Base-by-base conservation (phyloP, 2,888 invertebrate species). In the Imbricaverruca yamaguchii region DNA sequence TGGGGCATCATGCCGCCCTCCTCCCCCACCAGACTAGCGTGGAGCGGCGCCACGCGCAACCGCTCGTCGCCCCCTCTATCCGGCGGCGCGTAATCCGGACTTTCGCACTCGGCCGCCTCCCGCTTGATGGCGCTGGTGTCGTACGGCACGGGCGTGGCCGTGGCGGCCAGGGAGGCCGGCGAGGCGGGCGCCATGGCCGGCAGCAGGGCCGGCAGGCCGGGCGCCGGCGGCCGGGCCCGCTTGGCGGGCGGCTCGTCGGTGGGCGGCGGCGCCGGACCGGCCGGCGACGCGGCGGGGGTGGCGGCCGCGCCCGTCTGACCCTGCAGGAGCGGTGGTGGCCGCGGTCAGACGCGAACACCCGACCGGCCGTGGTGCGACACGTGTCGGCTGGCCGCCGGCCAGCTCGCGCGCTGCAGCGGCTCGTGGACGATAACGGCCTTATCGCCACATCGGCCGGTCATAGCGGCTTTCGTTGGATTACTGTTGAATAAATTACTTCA, bases 11-110 rank as follows among this genome's bases (percentile, higher is more conserved):
- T 8, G 18, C 18, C 55, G 0, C 21, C 74, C 21, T 53, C 74
- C 53, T 74, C 74, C 1, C 53, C 55, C 15, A 21, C 13, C 55
- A 74, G 55, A 53, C 74, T 55, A 11, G 74, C 13, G 11, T 53
- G 74, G 10, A 15, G 55, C 21, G 23, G 55, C 10, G 21, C 53
- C 21, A 59, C 15, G 59, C 74, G 15, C 53, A 74, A 9, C 18
- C 55, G 74, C 74, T 74, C 74, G 21, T 74, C 74, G 53, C 74
- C 74, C 21, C 74, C 74, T 53, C 74, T 53, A 6, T 53, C 74
- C 9, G 55, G 3, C 21, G 18, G 53, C 74, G 74, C 18, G 8
- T 13, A 53, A 13, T 55, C 74, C 21, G 53, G 21, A 9, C 23
- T 18, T 13, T 53, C 55, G 10, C 15, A 55, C 74, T 74, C 74